Percentiles rank a stretch among this genome's conserved stretches.
Evolutionary conservation across 2,888 invertebrate species (phyloP).

Genomic region (Parnassius apollo): DNA sequence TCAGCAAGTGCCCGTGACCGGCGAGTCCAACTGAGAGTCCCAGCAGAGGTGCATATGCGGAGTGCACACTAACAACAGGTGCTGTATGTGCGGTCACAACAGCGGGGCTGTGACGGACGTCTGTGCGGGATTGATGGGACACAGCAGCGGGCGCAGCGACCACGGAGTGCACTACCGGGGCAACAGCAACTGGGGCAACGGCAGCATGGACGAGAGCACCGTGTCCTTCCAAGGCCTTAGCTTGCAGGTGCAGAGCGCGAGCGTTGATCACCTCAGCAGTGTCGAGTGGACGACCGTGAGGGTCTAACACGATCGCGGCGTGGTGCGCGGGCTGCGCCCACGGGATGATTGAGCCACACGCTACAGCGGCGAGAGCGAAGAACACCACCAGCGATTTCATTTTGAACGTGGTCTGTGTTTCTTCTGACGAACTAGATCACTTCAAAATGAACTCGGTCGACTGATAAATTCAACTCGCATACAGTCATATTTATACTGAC

Average conservation of each 20-base stretch:
- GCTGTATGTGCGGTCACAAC: constrained; percentile 42
- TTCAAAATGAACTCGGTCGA: constrained; percentile 60
- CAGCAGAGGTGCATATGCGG: constrained; percentile 37
- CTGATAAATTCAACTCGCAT: constrained; percentile 49
- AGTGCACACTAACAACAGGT: constrained; percentile 45
- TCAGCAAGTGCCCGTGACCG: constrained; percentile 50
- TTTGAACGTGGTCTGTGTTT: constrained; percentile 66
- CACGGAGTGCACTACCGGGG: constrained; percentile 38
- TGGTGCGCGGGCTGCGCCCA: constrained; percentile 70
- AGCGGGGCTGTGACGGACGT: constrained; percentile 45
- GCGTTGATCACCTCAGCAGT: constrained; percentile 75
- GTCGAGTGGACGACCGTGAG: constrained; percentile 72
- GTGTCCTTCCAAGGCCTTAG: constrained; percentile 68
- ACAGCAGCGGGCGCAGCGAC: constrained; percentile 44
- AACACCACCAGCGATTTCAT: constrained; percentile 82
- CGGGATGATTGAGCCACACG: constrained; percentile 75
- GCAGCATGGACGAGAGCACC: constrained; percentile 36
- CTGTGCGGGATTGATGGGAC: constrained; percentile 58
- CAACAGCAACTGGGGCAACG: constrained; percentile 42
- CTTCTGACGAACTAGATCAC: constrained; percentile 58
- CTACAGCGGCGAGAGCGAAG: constrained; percentile 82
- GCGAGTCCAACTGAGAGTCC: constrained; percentile 43
- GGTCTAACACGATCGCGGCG: constrained; percentile 70
- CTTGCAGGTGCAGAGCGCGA: constrained; percentile 72
- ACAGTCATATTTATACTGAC: constrained; percentile 67